Evolutionary conservation across 2,113 vertebrate genomes (phyloP).

Genomic region (Emydura subglobosa): DNA sequence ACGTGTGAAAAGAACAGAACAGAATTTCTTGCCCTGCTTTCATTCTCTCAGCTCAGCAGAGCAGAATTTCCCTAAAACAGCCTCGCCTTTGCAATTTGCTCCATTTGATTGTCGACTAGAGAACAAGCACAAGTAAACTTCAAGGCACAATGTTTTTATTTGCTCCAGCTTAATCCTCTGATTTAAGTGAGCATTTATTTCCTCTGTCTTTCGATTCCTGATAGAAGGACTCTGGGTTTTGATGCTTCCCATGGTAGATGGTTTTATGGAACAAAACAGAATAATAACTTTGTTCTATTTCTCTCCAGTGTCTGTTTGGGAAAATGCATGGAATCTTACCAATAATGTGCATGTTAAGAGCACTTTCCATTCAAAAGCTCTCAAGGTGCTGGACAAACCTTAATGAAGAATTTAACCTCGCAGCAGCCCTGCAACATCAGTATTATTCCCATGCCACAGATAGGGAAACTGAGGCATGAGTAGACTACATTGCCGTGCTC

Average conservation of each 20-base stretch:
- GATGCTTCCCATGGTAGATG: neutral
- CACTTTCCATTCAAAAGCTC: neutral
- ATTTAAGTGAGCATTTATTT: neutral
- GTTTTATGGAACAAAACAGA: neutral
- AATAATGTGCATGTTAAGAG: neutral
- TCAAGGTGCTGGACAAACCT: neutral
- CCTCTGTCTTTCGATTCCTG: neutral
- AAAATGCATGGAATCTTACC: neutral
- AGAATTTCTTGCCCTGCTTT: neutral
- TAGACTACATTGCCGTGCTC: neutral
- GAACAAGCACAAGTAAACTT: fast-evolving
- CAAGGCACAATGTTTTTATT: neutral
- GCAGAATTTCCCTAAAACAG: neutral
- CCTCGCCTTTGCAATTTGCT: neutral
- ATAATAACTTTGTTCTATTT: neutral
- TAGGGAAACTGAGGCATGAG: neutral
- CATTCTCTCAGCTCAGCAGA: neutral
- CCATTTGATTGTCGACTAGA: neutral
- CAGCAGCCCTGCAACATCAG: neutral
- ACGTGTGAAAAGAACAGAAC: neutral
- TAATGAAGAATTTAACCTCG: neutral
- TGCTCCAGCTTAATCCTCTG: neutral
- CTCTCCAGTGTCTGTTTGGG: neutral
- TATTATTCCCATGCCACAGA: neutral
- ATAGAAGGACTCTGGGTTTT: neutral